Evolutionary conservation across 2,888 invertebrate genomes (phyloP), one percentile per base, ranked within the genome.

Genomic region (Hybos culiciformis): DNA sequence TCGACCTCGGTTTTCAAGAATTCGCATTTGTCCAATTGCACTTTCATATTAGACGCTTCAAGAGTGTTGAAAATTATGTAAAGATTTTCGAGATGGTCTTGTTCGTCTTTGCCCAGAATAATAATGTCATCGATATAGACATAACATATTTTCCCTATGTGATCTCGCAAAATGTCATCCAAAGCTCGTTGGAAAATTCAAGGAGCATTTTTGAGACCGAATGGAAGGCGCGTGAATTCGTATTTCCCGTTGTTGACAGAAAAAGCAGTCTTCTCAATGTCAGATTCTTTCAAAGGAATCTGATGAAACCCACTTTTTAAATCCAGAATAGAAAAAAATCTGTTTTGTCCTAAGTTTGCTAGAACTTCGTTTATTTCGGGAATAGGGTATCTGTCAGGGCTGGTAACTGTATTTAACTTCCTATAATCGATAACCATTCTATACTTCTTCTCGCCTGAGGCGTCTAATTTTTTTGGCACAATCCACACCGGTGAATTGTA

Each of bases 141-240:
- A 29, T 42, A 41, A 23, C 46, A 47, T 19, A 9, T 24, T 23
- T 26, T 43, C 7, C 46, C 44, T 14, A 42, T 42, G 20, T 45
- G 33, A 12, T 46, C 38, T 18, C 47, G 17, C 8, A 46, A 23
- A 11, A 47, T 47, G 26, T 46, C 47, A 15, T 48, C 44, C 9
- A 50, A 15, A 8, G 48, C 40, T 3, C 49, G 29, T 39, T 50
- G 49, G 17, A 50, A 48, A 5, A 48, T 48, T n/a, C 44, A 44
- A 9, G 29, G 8, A 14, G n/a, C 19, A 18, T n/a, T n/a, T n/a
- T n/a, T n/a, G n/a, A n/a, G n/a, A n/a, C n/a, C n/a, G n/a, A n/a
- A n/a, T n/a, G 37, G 32, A 26, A 21, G 2, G 26, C 37, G 14
- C n/a, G 26, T 6, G 21, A 42, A 20, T 14, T 21, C 12, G 32